Evolutionary conservation across 2,888 invertebrate species (phyloP).

Genomic region (Chloroclystis v-ata): DNA sequence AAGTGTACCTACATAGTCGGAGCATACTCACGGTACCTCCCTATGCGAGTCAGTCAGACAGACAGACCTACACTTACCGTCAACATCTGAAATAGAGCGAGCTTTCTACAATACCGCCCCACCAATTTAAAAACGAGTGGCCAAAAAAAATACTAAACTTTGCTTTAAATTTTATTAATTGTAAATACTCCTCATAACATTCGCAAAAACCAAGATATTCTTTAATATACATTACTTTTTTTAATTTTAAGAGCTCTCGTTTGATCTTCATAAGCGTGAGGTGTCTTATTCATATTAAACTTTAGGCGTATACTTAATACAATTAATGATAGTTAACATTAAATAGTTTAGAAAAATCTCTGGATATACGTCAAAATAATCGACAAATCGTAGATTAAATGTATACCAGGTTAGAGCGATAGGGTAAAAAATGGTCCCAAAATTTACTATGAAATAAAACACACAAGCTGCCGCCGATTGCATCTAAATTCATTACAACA

Average conservation of each 20-base stretch:
- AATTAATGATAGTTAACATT: conserved; percentile 28
- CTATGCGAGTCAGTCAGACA: conserved; percentile 53
- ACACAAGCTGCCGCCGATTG: conserved; percentile 49
- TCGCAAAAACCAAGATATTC: conserved; percentile 52
- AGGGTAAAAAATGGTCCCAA: conserved; percentile 70
- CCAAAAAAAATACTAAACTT: conserved; percentile 69
- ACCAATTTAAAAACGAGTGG: conserved; percentile 56
- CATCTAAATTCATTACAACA: conserved; percentile 39
- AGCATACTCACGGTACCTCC: conserved; percentile 50
- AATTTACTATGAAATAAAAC: conserved; percentile 74
- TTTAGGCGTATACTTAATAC: conserved; percentile 46
- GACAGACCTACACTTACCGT: conserved; percentile 75
- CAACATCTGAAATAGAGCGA: conserved; percentile 77
- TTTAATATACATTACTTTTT: conserved; percentile 34
- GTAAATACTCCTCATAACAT: conserved; percentile 68
- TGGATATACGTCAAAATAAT: conserved; percentile 20
- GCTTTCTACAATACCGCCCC: conserved; percentile 63
- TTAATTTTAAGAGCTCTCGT: conserved; percentile 38
- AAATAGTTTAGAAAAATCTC: conserved; percentile 27
- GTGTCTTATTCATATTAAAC: conserved; percentile 68
- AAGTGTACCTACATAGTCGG: conserved; percentile 48
- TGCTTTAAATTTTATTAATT: conserved; percentile 72
- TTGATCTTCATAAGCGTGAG: conserved; percentile 46
- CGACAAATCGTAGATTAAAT: conserved; percentile 35
- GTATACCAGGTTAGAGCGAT: conserved; percentile 44